A percentile compares a stretch with the other conserved stretches of the same genome.
These are phyloP conservation scores for Sapayoa aenigma DNA, from an alignment of 2,113 vertebrate genomes.

Conservation along the genomic window DNA sequence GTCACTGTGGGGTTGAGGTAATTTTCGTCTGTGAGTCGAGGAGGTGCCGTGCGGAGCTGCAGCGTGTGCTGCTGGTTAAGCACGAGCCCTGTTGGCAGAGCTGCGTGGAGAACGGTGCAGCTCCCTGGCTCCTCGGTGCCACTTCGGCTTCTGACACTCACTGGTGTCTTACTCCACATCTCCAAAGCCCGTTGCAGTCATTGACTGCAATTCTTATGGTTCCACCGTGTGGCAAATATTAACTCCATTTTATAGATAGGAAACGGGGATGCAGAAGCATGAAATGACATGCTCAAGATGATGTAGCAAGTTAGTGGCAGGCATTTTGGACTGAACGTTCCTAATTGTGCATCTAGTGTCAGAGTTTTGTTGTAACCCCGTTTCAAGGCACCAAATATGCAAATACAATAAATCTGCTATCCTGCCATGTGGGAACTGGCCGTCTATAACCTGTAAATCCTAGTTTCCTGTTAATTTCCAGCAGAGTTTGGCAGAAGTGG, in stretches of 20 bases:
- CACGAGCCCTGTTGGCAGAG: not conserved
- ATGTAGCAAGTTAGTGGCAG: not conserved
- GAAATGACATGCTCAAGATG: not conserved
- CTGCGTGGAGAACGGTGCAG: rapidly evolving
- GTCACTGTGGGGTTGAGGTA: not conserved
- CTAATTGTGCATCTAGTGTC: not conserved
- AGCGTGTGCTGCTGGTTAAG: not conserved
- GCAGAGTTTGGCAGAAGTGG: conserved; percentile 33
- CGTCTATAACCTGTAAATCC: conserved; percentile 45
- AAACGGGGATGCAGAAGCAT: not conserved
- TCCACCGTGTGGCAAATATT: conserved; percentile 10
- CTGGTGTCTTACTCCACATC: not conserved
- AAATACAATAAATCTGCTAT: not conserved
- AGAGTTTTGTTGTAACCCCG: not conserved
- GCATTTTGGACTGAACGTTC: conserved; percentile 5
- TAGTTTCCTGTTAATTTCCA: conserved; percentile 11
- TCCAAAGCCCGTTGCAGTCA: not conserved
- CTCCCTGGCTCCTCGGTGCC: not conserved
- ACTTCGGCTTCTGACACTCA: not conserved
- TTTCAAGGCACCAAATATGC: conserved; percentile 6
- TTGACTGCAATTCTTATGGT: not conserved
- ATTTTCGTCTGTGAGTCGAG: not conserved
- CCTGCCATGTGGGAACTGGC: not conserved
- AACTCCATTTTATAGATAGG: not conserved
- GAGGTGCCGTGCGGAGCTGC: not conserved